phyloP scores from a whole-genome alignment of 1,140 invertebrate species.

The Papilio dardanus region DNA sequence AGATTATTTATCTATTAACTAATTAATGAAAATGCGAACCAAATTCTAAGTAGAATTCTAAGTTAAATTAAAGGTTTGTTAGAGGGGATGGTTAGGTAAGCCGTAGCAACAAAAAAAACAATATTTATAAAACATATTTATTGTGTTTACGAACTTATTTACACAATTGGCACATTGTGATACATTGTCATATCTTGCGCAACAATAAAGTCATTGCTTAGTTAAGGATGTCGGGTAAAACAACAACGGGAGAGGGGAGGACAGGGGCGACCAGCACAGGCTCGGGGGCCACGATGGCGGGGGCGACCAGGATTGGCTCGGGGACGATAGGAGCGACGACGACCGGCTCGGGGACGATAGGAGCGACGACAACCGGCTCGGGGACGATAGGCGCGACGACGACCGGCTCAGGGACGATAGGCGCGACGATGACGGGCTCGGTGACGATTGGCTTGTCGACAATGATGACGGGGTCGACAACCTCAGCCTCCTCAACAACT shows the following conservation, averaged over 20 bases:
- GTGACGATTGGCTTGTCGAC: conserved; percentile 22
- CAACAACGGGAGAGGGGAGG: conserved; percentile 29
- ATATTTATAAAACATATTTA: neutral
- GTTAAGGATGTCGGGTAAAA: conserved; percentile 27
- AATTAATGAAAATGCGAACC: too few relatives aligned
- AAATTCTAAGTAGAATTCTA: too few relatives aligned
- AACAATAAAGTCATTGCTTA: too few relatives aligned
- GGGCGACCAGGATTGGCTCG: too few relatives aligned
- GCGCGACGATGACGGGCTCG: conserved; percentile 34
- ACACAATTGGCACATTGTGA: neutral
- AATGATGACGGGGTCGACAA: conserved; percentile 18
- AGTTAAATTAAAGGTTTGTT: too few relatives aligned
- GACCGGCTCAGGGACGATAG: conserved; percentile 28
- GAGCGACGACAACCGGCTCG: conserved; percentile 42
- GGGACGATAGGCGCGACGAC: conserved; percentile 26
- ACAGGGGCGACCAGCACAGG: too few relatives aligned
- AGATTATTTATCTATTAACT: too few relatives aligned
- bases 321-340: conserved; percentile 43
- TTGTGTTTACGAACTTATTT: neutral
- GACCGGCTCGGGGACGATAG: conserved; percentile 41
- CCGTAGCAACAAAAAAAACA: too few relatives aligned
- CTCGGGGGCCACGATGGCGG: too few relatives aligned
- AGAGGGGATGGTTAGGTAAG: too few relatives aligned
- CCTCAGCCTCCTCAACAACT: conserved; percentile 10
- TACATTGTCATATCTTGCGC: neutral